Percentiles rank a stretch among this genome's conserved stretches.
Evolutionary conservation across 2,797 vertebrate genomes (phyloP).

Genomic region (Danio choprae): DNA sequence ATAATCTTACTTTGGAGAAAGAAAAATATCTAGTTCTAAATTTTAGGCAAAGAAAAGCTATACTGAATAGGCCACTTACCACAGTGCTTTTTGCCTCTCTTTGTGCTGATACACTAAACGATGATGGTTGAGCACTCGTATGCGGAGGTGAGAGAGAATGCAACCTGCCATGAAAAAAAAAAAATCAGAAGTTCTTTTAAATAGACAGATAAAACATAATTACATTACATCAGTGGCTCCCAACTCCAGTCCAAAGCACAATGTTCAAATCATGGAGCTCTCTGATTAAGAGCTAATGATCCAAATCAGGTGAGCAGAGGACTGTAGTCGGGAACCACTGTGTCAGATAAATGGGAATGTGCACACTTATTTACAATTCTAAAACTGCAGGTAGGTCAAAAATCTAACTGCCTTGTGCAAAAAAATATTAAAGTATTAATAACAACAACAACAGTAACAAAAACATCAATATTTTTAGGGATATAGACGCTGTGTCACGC

Average conservation of each 20-base stretch:
- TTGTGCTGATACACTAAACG: neutral
- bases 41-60: neutral
- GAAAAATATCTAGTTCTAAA: neutral
- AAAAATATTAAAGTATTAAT: too few relatives aligned
- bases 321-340: too few relatives aligned
- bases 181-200: neutral
- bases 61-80: conserved; percentile 21
- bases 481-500: too few relatives aligned
- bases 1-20: neutral
- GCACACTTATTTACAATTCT: neutral
- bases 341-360: too few relatives aligned
- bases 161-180: conserved; percentile 36
- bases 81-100: neutral
- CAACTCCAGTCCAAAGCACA: too few relatives aligned
- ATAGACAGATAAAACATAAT: too few relatives aligned
- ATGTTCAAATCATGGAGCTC: too few relatives aligned
- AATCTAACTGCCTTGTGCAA: neutral
- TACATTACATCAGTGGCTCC: too few relatives aligned
- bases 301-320: too few relatives aligned
- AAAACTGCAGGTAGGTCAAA: neutral
- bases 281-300: too few relatives aligned
- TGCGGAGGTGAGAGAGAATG: conserved; percentile 35
- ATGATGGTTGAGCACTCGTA: neutral
- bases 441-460: too few relatives aligned
- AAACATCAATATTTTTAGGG: too few relatives aligned